Evolutionary conservation across 2,113 vertebrate species (phyloP), one percentile per base, ranked within the genome.

Genomic region (Lepus timidus): DNA sequence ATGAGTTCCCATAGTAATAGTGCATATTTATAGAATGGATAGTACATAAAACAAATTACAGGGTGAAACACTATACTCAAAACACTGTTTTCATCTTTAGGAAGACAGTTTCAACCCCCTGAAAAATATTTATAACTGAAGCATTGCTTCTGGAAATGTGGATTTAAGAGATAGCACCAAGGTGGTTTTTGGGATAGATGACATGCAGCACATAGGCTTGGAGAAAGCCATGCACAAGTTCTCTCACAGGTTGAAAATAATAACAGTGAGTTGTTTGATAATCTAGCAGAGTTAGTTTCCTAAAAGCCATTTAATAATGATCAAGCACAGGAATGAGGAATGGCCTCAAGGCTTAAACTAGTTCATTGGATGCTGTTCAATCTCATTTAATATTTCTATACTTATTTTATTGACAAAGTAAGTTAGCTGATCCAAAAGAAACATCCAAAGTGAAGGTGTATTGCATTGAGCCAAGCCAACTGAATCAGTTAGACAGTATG

Each of bases 1-100:
- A 91, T 90, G 85, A 91, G 27, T 96, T 97, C 61, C 61, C 90
- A 78, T 89, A 95, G 90, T 94, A 95, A 95, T 95, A 62, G 44
- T 75, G 25, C 39, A 19, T 95, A 93, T 97, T 95, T 95, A 91
- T 86, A 67, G 94, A 92, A 75, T 88, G 64, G 33, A 78, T 88
- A 89, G 79, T 85, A 81, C 23, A 62, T 95, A 90, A 96, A 94
- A 92, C 74, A 88, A 84, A 94, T 95, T 88, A 86, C 49, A 85
- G 29, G 33, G 73, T 68, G 10, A 96, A 94, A 88, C 62, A 82
- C n/a, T 93, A 23, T 73, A 71, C 55, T 94, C 85, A 87, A 76
- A 95, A n/a, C 33, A 91, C 62, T 85, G 36, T 95, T 93, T 96
- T 93, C 64, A 68, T 95, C 83, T 95, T 92, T 87, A 94, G 87